Base-by-base conservation (phyloP, 2,113 vertebrate genomes). In the Lethenteron reissneri region DNA sequence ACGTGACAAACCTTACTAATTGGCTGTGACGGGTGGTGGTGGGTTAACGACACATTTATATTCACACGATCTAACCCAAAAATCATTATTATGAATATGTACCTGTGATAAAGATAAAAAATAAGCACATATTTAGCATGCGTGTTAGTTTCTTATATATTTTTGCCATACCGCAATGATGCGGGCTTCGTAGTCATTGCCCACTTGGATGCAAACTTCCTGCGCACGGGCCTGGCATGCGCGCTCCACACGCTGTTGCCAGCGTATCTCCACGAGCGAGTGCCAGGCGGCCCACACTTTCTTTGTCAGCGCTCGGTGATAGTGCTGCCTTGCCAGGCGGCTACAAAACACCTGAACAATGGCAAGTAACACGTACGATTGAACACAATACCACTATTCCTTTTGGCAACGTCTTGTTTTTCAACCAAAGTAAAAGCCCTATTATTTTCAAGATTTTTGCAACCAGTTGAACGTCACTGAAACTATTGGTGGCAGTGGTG, bases 211-310 rank as follows among this genome's bases (percentile, higher is more conserved):
- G 76, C 92, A 96, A 71, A 97, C 81, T 72, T 91, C 86, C 75
- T 95, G 87, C 2, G 90, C 90, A 74, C 83, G 83, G 57, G 82
- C 77, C 9, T 87, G 91, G 71, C 88, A 96, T 2, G 91, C 90
- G 73, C 76, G 80, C 75, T 90, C 85, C 73, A 92, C 78, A 70
- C 81, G 82, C 1, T 87, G 83, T 79, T 84, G 91, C 92, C 91
- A 92, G 72, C 78, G 83, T 76, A 74, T 79, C 75, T 87, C 79
- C 62, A 81, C 73, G 69, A 82, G 71, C 3, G 84, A 82, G 15
- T 76, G 85, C 94, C 94, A 99, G 1, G 80, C 84, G 8, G 75
- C 74, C 89, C 87, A 95, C 12, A 83, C 83, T 77, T 87, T 96
- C 80, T 80, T 94, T 80, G 90, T 80, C 73, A 95, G 80, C 72